Evolutionary conservation across 2,113 vertebrate genomes (phyloP), one percentile per base, ranked within the genome.

Genomic region (Halcyon malimbica): DNA sequence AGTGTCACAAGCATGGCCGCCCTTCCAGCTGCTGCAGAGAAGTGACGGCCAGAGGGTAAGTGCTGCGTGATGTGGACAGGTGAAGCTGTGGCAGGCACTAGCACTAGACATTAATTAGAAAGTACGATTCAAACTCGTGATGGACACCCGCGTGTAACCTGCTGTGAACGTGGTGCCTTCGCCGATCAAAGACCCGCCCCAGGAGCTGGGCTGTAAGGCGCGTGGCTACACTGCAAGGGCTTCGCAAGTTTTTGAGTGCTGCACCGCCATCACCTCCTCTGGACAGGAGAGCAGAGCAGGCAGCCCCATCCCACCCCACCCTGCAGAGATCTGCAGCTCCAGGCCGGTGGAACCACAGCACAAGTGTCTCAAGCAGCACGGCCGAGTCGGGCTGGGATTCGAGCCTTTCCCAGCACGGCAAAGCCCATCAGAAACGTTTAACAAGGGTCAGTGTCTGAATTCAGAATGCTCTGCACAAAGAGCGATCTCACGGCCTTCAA

Each of bases 21-120:
- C 81, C 26, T 21, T 89, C n/a, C 26, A 51, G 90, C 91, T 94
- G 75, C 79, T 24, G 67, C 56, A 64, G 57, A 69, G 65, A 80
- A 78, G 18, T 10, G 29, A 44, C 18, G 7, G 93, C 77, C 68
- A 56, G 35, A 81, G 42, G 93, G 70, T 44, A 83, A 63, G 76
- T 71, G 86, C 78, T 95, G 79, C 41, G 48, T 82, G 82, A 81
- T 20, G 35, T 7, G n/a, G 69, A 54, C 33, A 82, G 83, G 48
- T 35, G 39, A 94, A 92, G 97, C 68, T 2, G 31, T 68, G 76
- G 76, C 88, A 88, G 87, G 92, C n/a, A 8, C 71, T 86, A 94
- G 77, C 93, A 87, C 84, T 86, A 83, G 51, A 94, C 79, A 84
- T 76, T 3, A 71, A 89, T 93, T 86, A 95, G n/a, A 8, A 65